Base-by-base conservation (phyloP, 2,113 vertebrate species). In the Nerophis ophidion region DNA sequence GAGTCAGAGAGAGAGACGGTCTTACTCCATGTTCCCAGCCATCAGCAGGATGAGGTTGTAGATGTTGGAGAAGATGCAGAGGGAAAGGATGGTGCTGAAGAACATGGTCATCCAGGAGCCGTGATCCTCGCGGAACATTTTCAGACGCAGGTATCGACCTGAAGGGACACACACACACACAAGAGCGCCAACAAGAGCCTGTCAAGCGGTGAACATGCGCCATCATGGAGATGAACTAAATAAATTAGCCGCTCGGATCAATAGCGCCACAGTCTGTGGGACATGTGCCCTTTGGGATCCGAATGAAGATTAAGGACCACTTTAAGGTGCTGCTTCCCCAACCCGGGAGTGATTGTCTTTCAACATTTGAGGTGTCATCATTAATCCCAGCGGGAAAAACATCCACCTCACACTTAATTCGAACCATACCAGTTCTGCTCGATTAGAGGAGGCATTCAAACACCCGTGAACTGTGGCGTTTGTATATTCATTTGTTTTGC, bases 61-160 rank as follows among this genome's bases (percentile, higher is more conserved):
- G 75, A 99, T 92, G 79, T 98, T 93, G 66, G 97, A 98, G 90
- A 98, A 99, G 84, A 98, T 93, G 91, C 98, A 98, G 80, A 99
- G 93, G 80, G 94, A 95, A 83, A 99, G 93, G 81, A 98, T 96
- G 57, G 92, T 93, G 88, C 92, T 97, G 92, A 99, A 99, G 89
- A 98, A 97, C 97, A 98, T 98, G 0, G 95, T 97, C 96, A 98
- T 99, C 97, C 96, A 99, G 40, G 96, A 98, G 55, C 97, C 97
- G 0, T 98, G 97, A 71, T 99, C 97, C 74, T 97, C 94, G 49
- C 94, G 91, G 86, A 99, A 99, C 94, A 98, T 95, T 84, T 98
- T 98, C 85, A 99, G 85, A 44, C 95, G 93, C 60, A 99, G 93
- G 75, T 95, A 88, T 66, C 93, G 93, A 88, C 97, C 97, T 99